A percentile compares a stretch with the other conserved stretches of the same genome.
Conservation (phyloP, 2,888 invertebrate species). For the Shargacucullia verbasci region DNA sequence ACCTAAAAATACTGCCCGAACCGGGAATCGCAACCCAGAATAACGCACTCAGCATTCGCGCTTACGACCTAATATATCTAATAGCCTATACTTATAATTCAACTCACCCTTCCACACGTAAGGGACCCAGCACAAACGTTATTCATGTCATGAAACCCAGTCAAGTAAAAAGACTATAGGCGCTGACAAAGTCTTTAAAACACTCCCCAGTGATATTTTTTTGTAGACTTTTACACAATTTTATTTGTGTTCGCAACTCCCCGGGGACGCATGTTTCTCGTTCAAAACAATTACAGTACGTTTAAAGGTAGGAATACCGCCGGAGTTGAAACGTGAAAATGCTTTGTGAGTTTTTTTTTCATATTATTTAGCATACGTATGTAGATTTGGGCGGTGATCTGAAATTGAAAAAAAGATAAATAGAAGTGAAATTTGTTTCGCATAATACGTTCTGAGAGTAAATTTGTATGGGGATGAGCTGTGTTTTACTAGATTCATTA, state of each 20-base stretch:
- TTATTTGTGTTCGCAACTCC: conserved; percentile 50
- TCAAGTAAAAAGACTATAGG: conserved; percentile 35
- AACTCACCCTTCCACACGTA: conserved; percentile 5
- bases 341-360: conserved; percentile 44
- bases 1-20: too few species aligned
- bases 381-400: conserved; percentile 43
- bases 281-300: conserved; percentile 57
- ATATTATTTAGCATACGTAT: conserved; percentile 15
- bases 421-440: too few species aligned
- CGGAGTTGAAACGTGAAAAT: conserved; percentile 52
- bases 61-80: too few species aligned
- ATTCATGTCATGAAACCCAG: conserved; percentile 18
- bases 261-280: conserved; percentile 52
- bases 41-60: too few species aligned
- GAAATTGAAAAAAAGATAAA: conserved; percentile 9
- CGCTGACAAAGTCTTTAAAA: conserved; percentile 46
- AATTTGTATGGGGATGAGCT: too few species aligned
- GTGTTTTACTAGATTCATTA: too few species aligned
- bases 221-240: conserved; percentile 54
- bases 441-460: too few species aligned
- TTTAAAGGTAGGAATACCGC: conserved; percentile 52
- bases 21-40: too few species aligned
- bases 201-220: conserved; percentile 48
- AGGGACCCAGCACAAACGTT: not conserved
- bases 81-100: conserved; percentile 4